Percentiles rank a stretch among this genome's conserved stretches.
phyloP scores from a whole-genome alignment of 2,113 vertebrate species.

The Strigops habroptila region DNA sequence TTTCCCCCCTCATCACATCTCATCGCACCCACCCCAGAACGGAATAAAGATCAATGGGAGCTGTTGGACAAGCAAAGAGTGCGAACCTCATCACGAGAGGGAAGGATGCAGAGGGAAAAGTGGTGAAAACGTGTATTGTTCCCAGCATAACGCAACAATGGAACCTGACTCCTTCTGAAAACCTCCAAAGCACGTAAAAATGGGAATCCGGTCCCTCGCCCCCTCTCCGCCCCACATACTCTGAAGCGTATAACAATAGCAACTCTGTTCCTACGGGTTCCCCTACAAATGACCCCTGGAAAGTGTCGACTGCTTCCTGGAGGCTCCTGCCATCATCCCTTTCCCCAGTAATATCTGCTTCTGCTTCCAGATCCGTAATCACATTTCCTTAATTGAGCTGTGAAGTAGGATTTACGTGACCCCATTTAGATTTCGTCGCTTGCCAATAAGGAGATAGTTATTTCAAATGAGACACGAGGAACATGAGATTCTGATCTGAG shows the following conservation, averaged over 20 bases:
- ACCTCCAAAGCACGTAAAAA: conserved; percentile 34
- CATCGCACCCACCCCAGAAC: background rate
- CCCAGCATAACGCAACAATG: background rate
- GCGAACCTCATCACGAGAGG: background rate
- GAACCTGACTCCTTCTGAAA: conserved; percentile 30
- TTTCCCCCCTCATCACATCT: background rate
- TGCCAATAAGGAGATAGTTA: background rate
- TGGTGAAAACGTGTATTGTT: background rate
- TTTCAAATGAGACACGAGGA: background rate
- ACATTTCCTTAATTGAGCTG: background rate
- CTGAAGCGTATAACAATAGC: background rate
- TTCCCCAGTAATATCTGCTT: background rate
- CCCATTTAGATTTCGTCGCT: background rate
- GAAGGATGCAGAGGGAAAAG: background rate
- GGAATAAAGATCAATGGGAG: background rate
- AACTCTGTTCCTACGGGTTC: conserved; percentile 18
- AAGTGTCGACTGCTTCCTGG: background rate
- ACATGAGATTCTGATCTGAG: background rate
- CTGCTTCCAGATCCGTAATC: conserved; percentile 8
- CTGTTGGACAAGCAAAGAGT: background rate
- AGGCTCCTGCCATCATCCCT: conserved; percentile 1
- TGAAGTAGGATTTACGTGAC: background rate
- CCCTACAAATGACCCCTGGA: conserved; percentile 21
- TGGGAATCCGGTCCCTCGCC: background rate
- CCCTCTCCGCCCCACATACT: background rate